Conservation (phyloP, 2,113 vertebrate genomes). For the Chaetops frenatus region DNA sequence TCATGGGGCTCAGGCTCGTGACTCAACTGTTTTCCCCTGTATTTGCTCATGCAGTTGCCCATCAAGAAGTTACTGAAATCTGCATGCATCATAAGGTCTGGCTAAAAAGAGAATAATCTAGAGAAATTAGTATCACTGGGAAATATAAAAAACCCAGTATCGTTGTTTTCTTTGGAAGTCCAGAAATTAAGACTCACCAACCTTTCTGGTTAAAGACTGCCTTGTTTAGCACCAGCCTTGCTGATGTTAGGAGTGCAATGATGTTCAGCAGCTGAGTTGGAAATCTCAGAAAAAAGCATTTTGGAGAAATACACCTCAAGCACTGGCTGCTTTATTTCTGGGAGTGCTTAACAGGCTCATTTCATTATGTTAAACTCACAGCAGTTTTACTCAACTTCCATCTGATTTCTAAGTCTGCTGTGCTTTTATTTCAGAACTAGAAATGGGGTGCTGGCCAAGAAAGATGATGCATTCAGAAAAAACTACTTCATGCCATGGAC, state of each 20-base stretch:
- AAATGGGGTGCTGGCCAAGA: not conserved
- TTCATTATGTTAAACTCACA: not conserved
- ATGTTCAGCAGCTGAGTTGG: not conserved
- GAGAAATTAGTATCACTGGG: not conserved
- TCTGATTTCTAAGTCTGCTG: not conserved
- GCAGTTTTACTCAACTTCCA: not conserved
- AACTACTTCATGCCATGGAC: not conserved
- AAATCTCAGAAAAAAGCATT: not conserved
- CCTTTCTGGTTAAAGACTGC: not conserved
- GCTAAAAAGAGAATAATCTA: not conserved
- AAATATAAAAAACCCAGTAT: not conserved
- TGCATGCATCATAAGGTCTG: not conserved
- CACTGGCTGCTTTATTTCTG: not conserved
- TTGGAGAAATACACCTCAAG: not conserved
- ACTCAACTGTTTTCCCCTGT: not conserved
- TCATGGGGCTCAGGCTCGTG: not conserved
- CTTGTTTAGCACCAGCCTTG: not conserved
- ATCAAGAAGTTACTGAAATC: not conserved
- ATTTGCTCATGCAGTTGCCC: not conserved
- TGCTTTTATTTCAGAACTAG: not conserved
- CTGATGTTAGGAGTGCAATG: not conserved
- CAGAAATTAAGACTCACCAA: not conserved
- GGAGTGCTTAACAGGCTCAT: not conserved
- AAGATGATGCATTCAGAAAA: not conserved
- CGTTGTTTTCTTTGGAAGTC: not conserved